These are phyloP conservation scores for Hemichromis elongatus DNA, from an alignment of 2,113 vertebrate genomes.

Conservation along the genomic window DNA sequence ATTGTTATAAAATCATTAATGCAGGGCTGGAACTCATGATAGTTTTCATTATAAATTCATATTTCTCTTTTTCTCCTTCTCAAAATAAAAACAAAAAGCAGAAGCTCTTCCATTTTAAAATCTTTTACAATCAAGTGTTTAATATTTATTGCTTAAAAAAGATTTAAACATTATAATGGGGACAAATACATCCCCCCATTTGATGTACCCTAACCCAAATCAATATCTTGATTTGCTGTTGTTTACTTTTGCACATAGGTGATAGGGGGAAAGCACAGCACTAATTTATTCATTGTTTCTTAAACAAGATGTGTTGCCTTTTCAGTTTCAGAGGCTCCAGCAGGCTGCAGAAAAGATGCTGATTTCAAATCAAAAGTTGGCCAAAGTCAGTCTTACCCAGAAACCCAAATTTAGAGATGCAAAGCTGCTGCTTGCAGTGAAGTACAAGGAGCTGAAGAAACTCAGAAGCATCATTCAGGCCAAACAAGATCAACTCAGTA, in stretches of 20 bases:
- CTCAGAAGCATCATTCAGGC: slow-evolving; percentile 11
- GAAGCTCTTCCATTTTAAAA: background rate
- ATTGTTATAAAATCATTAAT: background rate
- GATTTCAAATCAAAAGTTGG: slow-evolving; percentile 44
- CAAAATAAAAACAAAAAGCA: no score
- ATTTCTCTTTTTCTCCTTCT: no score
- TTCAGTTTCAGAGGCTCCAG: slow-evolving; percentile 46
- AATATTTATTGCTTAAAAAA: background rate
- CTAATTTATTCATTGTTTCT: background rate
- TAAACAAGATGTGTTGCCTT: background rate
- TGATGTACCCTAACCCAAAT: no score
- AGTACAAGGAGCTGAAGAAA: slow-evolving; percentile 40
- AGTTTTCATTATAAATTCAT: background rate
- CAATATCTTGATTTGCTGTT: background rate
- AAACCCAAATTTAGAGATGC: slow-evolving; percentile 33
- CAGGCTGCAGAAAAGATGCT: background rate
- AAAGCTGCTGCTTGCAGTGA: slow-evolving; percentile 44
- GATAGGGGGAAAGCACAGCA: background rate
- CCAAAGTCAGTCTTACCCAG: slow-evolving; percentile 33
- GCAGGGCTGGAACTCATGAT: background rate
- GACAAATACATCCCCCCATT: background rate
- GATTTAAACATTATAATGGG: background rate
- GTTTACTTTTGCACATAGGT: background rate
- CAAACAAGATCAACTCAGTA: slow-evolving; percentile 51
- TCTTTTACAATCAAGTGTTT: background rate